Evolutionary conservation across 1,140 invertebrate species (phyloP).

Genomic region (Oedothorax gibbosus): DNA sequence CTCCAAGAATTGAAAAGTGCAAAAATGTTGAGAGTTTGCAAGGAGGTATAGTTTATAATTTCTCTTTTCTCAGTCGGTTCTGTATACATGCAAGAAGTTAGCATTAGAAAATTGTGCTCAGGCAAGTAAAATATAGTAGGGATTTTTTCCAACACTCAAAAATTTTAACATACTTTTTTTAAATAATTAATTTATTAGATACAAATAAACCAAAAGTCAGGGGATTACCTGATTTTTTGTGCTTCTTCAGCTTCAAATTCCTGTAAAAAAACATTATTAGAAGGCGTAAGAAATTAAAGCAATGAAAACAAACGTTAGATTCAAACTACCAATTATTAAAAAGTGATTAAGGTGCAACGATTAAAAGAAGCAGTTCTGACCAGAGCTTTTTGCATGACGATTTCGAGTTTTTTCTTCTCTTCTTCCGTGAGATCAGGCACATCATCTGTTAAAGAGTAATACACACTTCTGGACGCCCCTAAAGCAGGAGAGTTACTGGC

Average conservation of each 20-base stretch:
- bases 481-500: constrained; percentile 12
- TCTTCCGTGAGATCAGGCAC: constrained; percentile 59
- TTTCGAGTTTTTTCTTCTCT: constrained; percentile 56
- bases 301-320: background rate
- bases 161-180: background rate
- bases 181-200: background rate
- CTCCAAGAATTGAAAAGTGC: too few species aligned
- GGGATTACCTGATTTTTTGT: constrained; percentile 52
- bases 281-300: background rate
- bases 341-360: background rate
- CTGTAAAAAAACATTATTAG: constrained; percentile 52
- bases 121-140: background rate
- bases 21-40: too few species aligned
- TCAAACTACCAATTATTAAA: background rate
- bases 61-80: too few species aligned
- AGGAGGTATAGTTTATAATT: too few species aligned
- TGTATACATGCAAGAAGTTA: too few species aligned
- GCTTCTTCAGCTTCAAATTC: constrained; percentile 64
- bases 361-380: constrained; percentile 1
- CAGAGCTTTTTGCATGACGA: constrained; percentile 62
- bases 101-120: background rate
- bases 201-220: background rate
- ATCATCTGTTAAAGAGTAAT: constrained; percentile 54
- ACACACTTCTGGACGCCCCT: constrained; percentile 53
- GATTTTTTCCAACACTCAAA: background rate